These are phyloP conservation scores for Luehdorfia chinensis DNA, from an alignment of 1,140 invertebrate species.

Conservation along the genomic window DNA sequence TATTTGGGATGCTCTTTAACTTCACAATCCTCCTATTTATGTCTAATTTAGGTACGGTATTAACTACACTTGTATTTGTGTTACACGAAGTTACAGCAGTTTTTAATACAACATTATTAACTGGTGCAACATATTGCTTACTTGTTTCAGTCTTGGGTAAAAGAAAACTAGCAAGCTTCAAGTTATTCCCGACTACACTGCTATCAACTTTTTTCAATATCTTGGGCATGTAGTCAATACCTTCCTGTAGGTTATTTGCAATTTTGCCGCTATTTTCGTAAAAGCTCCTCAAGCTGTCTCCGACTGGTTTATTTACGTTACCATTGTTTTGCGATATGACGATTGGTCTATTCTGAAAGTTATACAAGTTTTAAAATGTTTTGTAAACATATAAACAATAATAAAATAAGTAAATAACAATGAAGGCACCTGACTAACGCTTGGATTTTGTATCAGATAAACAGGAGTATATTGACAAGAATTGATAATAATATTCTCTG, in stretches of 20 bases:
- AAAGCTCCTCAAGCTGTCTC: constrained; percentile 61
- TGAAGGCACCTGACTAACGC: constrained; percentile 52
- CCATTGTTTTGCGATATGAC: constrained; percentile 41
- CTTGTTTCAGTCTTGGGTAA: constrained; percentile 45
- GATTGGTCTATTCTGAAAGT: constrained; percentile 54
- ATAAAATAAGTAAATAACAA: constrained; percentile 21
- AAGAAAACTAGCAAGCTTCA: constrained; percentile 64
- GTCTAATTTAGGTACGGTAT: constrained; percentile 46
- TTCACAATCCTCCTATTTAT: constrained; percentile 61
- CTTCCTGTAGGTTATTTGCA: constrained; percentile 46
- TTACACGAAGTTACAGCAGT: constrained; percentile 27
- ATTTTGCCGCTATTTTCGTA: constrained; percentile 71
- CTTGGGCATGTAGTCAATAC: constrained; percentile 34
- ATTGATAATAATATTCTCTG: constrained; percentile 50
- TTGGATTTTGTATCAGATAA: constrained; percentile 59
- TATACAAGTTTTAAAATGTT: constrained; percentile 15
- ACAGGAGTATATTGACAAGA: constrained; percentile 64
- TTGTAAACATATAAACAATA: constrained; percentile 14
- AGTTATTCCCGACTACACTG: constrained; percentile 48
- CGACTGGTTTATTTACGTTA: constrained; percentile 42
- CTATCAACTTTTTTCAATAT: constrained; percentile 45
- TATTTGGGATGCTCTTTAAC: constrained; percentile 44
- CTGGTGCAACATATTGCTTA: constrained; percentile 34
- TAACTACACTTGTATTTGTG: constrained; percentile 21
- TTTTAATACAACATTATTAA: constrained; percentile 52